Evolutionary conservation across 1,140 invertebrate genomes (phyloP), one percentile per base, ranked within the genome.

Genomic region (Leptinotarsa texana): DNA sequence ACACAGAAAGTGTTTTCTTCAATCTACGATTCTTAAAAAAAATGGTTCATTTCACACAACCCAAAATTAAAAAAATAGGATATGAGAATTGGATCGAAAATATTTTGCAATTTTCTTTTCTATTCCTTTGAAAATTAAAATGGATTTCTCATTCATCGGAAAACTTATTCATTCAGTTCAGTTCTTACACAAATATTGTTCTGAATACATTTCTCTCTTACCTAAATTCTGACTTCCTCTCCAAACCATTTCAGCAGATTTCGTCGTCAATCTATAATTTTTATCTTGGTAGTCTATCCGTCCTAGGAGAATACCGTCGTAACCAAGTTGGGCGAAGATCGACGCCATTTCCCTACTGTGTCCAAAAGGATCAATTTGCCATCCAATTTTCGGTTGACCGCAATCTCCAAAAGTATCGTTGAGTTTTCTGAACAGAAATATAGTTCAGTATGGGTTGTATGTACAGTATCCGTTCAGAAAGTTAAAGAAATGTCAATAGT

Each of bases 171-270:
- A 42, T 42, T 42, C 22, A 3, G 3, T 61, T 63, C 15, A 8
- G 0, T 33, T 27, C 11, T 69, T 47, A 18, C n/a, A 15, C 13
- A 69, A 27, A 18, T 11, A 24, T 27, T 15, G 21, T 63, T 13
- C 3, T n/a, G 13, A 13, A 74, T 11, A 11, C 84, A 42, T 11
- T 42, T 11, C 27, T 42, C 33, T 11, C 33, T 11, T 83, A 86
- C 86, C 87, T 73, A 87, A 82, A 74, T 88, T 88, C 68, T 90
- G 87, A 88, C 93, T 88, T 78, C 85, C 89, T 82, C 90, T 87
- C 94, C 94, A 96, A 74, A 95, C 86, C 82, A 94, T 90, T 84
- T 96, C 94, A 86, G 94, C 88, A 62, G 88, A 90, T 83, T 91
- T 90, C 47, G 88, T 87, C 49, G 88, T 85, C 68, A 89, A 84